Percentiles rank a stretch among this genome's conserved stretches.
Conservation (phyloP, 1,140 invertebrate genomes). For the Anadara kagoshimensis region DNA sequence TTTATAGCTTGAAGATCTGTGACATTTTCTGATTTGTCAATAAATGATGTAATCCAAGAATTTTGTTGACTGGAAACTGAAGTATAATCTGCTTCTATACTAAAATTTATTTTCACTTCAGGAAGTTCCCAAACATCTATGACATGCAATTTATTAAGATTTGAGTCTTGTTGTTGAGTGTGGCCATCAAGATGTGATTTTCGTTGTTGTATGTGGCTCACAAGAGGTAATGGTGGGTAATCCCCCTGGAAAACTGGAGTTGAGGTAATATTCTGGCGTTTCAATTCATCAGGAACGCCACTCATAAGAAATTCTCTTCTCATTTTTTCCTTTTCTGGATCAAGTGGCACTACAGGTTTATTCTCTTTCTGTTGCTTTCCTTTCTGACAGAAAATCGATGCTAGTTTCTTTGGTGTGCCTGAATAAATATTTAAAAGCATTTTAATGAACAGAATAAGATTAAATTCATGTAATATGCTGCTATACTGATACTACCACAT, state of each 20-base stretch:
- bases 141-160: background rate
- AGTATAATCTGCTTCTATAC: background rate
- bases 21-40: background rate
- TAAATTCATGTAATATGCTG: no score
- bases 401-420: slow-evolving; percentile 31
- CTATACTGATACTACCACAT: no score
- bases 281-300: slow-evolving; percentile 61
- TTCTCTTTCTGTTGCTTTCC: slow-evolving; percentile 25
- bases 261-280: slow-evolving; percentile 34
- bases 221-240: slow-evolving; percentile 50
- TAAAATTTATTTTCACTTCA: background rate
- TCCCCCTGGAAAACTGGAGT: slow-evolving; percentile 18
- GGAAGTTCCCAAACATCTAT: slow-evolving; percentile 35
- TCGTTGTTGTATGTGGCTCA: slow-evolving; percentile 60
- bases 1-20: background rate
- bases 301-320: slow-evolving; percentile 64
- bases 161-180: no score
- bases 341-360: slow-evolving; percentile 25
- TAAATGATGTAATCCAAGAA: background rate
- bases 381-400: slow-evolving; percentile 57
- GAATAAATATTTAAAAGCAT: no score
- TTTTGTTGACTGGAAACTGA: background rate
- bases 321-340: slow-evolving; percentile 51
- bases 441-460: no score
- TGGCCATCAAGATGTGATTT: no score